Base-by-base conservation (phyloP, 2,113 vertebrate species). In the Oriolus oriolus region DNA sequence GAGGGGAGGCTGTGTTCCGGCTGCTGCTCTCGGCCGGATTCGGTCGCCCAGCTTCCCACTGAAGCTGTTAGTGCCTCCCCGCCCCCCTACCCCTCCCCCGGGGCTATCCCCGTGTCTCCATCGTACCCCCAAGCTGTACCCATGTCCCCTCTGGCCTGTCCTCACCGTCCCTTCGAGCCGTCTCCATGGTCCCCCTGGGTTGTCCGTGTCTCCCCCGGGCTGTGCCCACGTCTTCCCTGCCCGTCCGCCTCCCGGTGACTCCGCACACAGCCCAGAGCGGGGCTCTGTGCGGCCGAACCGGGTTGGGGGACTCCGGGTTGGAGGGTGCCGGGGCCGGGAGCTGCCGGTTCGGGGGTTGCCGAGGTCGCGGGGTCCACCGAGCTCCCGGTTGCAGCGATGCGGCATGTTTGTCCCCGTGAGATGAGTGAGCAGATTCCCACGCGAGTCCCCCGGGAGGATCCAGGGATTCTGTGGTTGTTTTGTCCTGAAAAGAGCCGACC, bases 361-460 rank as follows among this genome's bases (percentile, higher is more conserved):
- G 44, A 8, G 19, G n/a, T 10, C 19, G 17, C 24, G 10, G 19
- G 16, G 3, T 41, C 27, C 23, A 3, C 42, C 28, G 33, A 21
- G 63, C 57, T 54, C 12, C 79, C 35, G 24, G 9, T 11, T 44
- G 41, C 63, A 59, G 76, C 11, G 35, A 18, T 24, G 63, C 17
- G 33, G 45, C 13, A 31, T 60, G 88, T 53, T 80, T 41, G 28
- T 65, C 42, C 42, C 16, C 39, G 77, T 26, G 66, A 60, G 71
- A 66, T 83, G 93, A 95, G 49, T 41, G 78, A 60, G 87, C 93
- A 79, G 31, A 64, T 90, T 87, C 87, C 90, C 87, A 79, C 77
- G 24, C 71, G 39, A 35, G 35, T 69, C 19, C 20, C 54, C 10
- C 16, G 42, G 44, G 77, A 79, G 28, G 28, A 47, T 69, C 53